phyloP scores from a whole-genome alignment of 2,888 invertebrate genomes.

The Sylvicola fuscatus region DNA sequence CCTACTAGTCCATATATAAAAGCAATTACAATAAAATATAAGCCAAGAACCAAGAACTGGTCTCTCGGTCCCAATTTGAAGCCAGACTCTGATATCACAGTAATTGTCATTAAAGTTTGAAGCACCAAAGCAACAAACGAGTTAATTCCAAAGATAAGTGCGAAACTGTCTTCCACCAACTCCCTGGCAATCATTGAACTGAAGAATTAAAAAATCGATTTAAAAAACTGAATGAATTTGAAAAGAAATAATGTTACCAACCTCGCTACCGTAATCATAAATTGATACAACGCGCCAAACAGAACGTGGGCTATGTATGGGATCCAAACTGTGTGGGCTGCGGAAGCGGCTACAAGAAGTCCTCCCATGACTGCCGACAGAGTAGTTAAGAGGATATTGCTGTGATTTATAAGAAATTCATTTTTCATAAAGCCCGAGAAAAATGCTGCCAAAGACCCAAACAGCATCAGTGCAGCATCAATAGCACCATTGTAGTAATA shows the following conservation, averaged over 20 bases:
- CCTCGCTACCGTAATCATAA: constrained; percentile 53
- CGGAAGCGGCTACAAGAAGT: constrained; percentile 26
- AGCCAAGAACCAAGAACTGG: constrained; percentile 51
- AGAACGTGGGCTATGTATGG: constrained; percentile 41
- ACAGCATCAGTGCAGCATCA: constrained; percentile 40
- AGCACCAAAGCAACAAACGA: constrained; percentile 44
- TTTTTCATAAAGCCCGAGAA: constrained; percentile 27
- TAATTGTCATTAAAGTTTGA: constrained; percentile 43
- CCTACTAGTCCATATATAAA: constrained; percentile 29
- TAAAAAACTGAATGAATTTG: too few species aligned
- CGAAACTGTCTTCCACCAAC: constrained; percentile 49
- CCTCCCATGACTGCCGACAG: constrained; percentile 27
- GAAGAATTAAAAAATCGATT: too few species aligned
- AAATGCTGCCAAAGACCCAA: constrained; percentile 31
- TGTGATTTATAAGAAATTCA: constrained; percentile 25
- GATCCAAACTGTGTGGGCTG: constrained; percentile 30
- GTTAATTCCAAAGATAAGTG: constrained; percentile 58
- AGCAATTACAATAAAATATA: constrained; percentile 41
- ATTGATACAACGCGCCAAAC: constrained; percentile 45
- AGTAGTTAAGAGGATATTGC: constrained; percentile 25
- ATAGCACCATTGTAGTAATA: constrained; percentile 43
- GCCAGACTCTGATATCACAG: constrained; percentile 32
- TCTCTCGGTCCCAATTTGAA: constrained; percentile 28
- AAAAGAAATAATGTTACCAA: constrained; percentile 14
- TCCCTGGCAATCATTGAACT: constrained; percentile 55